Base-by-base conservation (phyloP, 92 coral and sea anemone species). In the Virgularia gustaviana region DNA sequence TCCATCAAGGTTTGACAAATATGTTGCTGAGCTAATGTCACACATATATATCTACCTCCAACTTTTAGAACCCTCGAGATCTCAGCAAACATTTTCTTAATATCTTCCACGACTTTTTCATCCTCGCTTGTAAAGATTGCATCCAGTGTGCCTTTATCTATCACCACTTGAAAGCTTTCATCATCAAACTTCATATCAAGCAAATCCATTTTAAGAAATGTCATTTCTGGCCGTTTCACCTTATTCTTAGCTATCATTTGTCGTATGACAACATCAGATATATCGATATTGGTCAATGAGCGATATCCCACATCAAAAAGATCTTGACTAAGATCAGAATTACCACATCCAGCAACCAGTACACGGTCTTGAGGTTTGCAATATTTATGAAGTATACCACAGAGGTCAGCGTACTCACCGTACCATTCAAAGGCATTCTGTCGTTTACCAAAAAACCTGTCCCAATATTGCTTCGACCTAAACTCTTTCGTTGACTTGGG, bases 91-190 rank as follows among this genome's bases (percentile, higher is more conserved):
- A 84, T 81, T 52, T 80, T 62, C 15, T 71, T 66, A 29, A 87
- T 82, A 43, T 83, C 80, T 35, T 79, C 59, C 11, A 77, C 35
- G 25, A 83, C 80, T 33, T 79, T 71, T 45, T 75, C 54, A 39
- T 57, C 80, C 32, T 76, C 58, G 33, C 58, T 70, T 29, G 71
- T 63, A 24, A 85, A 80, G 18, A 86, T 78, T 9, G 81, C 85
- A 78, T 91, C 97, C n/a, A 91, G 67, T 58, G 85, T 77, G 36
- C 91, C 91, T 76, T 80, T 91, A 73, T 91, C 97, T 1, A 91
- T 44, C 22, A 88, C 83, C 20, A 88, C 97, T 57, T 64, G 82
- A 64, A 88, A 91, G 49, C 70, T 63, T 32, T 85, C 89, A 23
- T 65, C 79, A 0, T 83, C 80, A 57, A 78, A 79, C 33, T 76